Evolutionary conservation across 2,797 vertebrate species (phyloP).

Genomic region (Hafferia zeledoni): DNA sequence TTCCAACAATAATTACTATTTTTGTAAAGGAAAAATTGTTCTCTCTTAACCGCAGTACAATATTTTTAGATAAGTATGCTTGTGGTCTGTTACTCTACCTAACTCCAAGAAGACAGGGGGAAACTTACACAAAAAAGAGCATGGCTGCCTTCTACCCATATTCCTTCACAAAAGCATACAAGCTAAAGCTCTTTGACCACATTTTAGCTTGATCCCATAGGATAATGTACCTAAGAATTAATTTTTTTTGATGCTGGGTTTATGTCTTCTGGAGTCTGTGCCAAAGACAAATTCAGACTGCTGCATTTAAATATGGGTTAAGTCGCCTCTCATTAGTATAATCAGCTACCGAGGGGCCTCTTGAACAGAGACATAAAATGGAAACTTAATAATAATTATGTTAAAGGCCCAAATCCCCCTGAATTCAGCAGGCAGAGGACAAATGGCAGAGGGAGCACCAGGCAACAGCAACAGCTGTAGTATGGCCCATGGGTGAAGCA

Average conservation of each 20-base stretch:
- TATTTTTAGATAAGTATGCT: background rate
- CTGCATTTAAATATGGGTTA: slow-evolving; percentile 45
- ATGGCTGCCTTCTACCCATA: background rate
- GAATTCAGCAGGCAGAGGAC: background rate
- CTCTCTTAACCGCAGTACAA: background rate
- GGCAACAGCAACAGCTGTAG: background rate
- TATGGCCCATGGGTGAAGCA: background rate
- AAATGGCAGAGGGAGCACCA: background rate
- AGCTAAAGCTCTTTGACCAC: background rate
- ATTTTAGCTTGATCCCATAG: background rate
- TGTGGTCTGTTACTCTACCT: background rate
- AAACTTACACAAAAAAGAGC: background rate
- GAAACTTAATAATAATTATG: background rate
- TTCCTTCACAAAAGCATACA: background rate
- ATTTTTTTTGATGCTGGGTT: slow-evolving; percentile 30
- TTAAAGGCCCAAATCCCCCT: background rate
- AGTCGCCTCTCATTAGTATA: slow-evolving; percentile 53
- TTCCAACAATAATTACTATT: background rate
- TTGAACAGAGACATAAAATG: background rate
- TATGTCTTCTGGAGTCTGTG: background rate
- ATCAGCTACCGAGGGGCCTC: slow-evolving; percentile 17
- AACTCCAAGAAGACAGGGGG: background rate
- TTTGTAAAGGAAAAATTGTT: background rate
- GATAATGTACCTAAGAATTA: background rate
- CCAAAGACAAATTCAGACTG: slow-evolving; percentile 1